A percentile compares a stretch with the other conserved stretches of the same genome.
Conservation (phyloP, 2,888 invertebrate species). For the Phyllotreta cruciferae region DNA sequence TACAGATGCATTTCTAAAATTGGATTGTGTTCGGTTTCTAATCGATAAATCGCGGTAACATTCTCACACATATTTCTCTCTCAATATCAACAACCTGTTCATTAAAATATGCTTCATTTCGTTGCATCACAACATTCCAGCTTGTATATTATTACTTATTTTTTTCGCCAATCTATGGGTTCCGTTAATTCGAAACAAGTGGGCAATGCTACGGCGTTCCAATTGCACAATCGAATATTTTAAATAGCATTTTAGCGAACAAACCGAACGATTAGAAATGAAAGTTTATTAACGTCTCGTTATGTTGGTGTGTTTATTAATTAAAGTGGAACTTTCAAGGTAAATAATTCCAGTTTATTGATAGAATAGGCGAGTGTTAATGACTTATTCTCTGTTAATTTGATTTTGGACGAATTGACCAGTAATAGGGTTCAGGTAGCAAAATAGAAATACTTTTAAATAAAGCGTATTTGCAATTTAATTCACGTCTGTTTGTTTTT, state of each 20-base stretch:
- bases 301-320: background rate
- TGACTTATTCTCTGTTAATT: background rate
- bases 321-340: constrained; percentile 3
- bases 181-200: constrained; percentile 11
- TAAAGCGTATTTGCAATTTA: no score
- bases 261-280: constrained; percentile 4
- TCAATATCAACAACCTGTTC: constrained; percentile 14
- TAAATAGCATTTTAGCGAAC: constrained; percentile 4
- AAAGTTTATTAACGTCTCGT: constrained; percentile 6
- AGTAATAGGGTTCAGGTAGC: background rate
- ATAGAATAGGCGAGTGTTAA: background rate
- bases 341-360: constrained; percentile 6
- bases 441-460: no score
- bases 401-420: background rate
- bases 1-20: no score
- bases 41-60: constrained; percentile 1
- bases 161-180: constrained; percentile 12
- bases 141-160: background rate
- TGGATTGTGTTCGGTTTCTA: background rate
- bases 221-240: constrained; percentile 14
- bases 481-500: no score
- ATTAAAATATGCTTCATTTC: background rate
- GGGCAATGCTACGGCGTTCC: background rate
- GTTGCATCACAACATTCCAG: constrained; percentile 13
- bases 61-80: constrained; percentile 10